A percentile compares a stretch with the other conserved stretches of the same genome.
phyloP scores from a whole-genome alignment of 2,797 vertebrate genomes.

The Neosalanx taihuensis region DNA sequence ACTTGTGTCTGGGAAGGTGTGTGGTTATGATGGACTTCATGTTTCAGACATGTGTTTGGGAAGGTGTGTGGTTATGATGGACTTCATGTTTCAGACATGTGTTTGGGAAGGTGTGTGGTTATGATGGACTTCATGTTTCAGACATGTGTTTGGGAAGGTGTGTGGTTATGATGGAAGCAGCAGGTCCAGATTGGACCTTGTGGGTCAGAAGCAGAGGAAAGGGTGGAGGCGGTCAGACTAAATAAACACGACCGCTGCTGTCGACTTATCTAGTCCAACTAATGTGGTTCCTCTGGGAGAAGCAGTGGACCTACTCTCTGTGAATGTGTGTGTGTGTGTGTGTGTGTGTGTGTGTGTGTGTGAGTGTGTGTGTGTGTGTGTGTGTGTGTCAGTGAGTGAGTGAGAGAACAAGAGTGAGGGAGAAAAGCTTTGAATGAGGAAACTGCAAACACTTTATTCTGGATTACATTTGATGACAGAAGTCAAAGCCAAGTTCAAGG shows the following conservation, averaged over 20 bases:
- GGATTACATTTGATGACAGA: constrained; percentile 35
- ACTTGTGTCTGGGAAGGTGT: no score
- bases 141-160: no score
- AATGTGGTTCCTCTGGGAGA: constrained; percentile 42
- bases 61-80: no score
- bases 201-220: constrained; percentile 25
- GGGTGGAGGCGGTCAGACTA: constrained; percentile 35
- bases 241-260: constrained; percentile 45
- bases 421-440: constrained; percentile 49
- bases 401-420: constrained; percentile 40
- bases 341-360: constrained; percentile 11
- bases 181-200: no score
- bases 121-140: no score
- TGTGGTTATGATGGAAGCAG: no score
- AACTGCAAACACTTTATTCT: constrained; percentile 48
- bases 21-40: no score
- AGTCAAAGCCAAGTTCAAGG: constrained; percentile 46
- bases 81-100: no score
- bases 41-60: no score
- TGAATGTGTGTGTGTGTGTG: background rate
- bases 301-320: constrained; percentile 17
- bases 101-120: no score
- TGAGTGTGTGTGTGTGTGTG: constrained; percentile 8
- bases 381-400: constrained; percentile 30
- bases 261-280: constrained; percentile 50